These are phyloP conservation scores for Mobula hypostoma DNA, from an alignment of 2,113 vertebrate genomes.

Conservation along the genomic window DNA sequence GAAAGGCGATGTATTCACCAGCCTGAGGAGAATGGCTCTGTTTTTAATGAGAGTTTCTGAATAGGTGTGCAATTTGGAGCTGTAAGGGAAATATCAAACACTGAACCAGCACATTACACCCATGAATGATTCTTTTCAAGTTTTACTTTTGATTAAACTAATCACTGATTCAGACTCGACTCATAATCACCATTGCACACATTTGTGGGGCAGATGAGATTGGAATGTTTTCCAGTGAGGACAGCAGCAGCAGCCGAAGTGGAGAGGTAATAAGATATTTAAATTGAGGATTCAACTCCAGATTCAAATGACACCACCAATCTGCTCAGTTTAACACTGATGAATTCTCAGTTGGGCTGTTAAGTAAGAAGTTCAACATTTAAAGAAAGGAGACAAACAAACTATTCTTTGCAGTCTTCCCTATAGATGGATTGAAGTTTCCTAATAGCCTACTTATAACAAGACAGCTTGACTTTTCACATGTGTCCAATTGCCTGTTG, in stretches of 20 bases:
- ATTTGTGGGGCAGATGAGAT: not conserved
- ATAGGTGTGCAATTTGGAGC: not conserved
- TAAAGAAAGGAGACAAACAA: not conserved
- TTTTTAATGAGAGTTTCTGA: conserved; percentile 26
- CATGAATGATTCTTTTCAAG: conserved; percentile 16
- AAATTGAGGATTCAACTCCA: not conserved
- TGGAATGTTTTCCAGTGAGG: not conserved
- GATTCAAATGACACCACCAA: not conserved
- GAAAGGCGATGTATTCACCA: not conserved
- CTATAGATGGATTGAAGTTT: not conserved
- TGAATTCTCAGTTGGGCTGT: not conserved
- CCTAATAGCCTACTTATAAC: not conserved
- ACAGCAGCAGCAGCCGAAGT: not conserved
- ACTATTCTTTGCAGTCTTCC: not conserved
- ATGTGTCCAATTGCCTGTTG: not conserved
- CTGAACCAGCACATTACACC: not conserved
- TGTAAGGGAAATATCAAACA: not conserved
- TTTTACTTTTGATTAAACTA: conserved; percentile 2
- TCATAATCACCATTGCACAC: not conserved
- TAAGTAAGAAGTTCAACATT: not conserved
- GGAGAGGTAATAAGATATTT: not conserved
- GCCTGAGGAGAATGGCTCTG: not conserved
- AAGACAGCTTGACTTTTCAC: not conserved
- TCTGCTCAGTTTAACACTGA: not conserved
- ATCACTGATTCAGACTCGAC: not conserved